Percentiles rank a stretch among this genome's conserved stretches.
phyloP scores from a whole-genome alignment of 1,140 invertebrate species.

The Leptinotarsa lineolata region DNA sequence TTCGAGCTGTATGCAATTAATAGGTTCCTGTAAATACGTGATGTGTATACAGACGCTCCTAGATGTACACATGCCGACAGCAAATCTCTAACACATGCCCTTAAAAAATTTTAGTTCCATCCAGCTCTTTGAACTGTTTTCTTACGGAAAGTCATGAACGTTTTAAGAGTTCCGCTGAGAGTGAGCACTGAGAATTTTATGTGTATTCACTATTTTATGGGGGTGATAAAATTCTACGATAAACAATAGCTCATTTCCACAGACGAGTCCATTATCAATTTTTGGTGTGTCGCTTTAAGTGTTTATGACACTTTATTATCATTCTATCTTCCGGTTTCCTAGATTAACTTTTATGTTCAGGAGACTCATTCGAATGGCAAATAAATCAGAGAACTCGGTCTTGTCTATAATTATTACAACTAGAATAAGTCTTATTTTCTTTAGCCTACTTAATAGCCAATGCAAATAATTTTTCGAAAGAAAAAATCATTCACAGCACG shows the following conservation, averaged over 20 bases:
- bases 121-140: conserved; percentile 6
- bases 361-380: too few relatives aligned
- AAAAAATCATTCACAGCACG: too few relatives aligned
- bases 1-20: conserved; percentile 9
- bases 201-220: conserved; percentile 12
- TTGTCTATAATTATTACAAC: too few relatives aligned
- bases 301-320: not conserved
- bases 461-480: too few relatives aligned
- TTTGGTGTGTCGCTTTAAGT: not conserved
- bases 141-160: not conserved
- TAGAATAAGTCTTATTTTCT: too few relatives aligned
- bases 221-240: conserved; percentile 6
- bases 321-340: not conserved
- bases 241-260: conserved; percentile 12
- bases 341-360: too few relatives aligned
- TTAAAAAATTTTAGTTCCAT: not conserved
- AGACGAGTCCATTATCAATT: not conserved
- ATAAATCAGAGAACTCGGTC: too few relatives aligned
- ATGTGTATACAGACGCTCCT: conserved; percentile 9
- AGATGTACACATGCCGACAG: conserved; percentile 15
- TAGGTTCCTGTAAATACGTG: not conserved
- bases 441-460: too few relatives aligned
- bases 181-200: not conserved
- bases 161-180: conserved; percentile 11
- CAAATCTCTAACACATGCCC: conserved; percentile 19